A percentile compares a stretch with the other conserved stretches of the same genome.
Conservation (phyloP, 30 jellyfish, hydroid and myxozoan species). For the Pseudorhiza aurosa region DNA sequence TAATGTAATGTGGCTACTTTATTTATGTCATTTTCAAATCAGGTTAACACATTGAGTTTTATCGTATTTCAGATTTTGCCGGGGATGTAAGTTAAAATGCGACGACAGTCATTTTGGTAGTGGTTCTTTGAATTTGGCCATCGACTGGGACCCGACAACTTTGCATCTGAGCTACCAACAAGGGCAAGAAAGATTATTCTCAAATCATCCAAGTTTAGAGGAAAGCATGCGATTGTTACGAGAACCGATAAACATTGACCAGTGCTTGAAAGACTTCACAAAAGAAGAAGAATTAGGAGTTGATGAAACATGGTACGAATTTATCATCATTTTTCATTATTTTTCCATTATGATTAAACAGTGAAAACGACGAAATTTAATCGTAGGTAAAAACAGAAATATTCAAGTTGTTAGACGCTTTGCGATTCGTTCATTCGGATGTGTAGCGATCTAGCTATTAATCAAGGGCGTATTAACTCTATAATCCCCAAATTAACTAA, state of each 20-base stretch:
- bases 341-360: no score
- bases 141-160: conserved; percentile 93
- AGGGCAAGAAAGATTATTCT: conserved; percentile 80
- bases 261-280: conserved; percentile 89
- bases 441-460: no score
- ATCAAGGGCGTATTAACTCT: no score
- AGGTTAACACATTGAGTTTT: no score
- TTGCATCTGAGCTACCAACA: conserved; percentile 86
- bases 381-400: no score
- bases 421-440: no score
- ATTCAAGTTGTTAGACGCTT: no score
- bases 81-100: conserved; percentile 83
- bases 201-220: conserved; percentile 75
- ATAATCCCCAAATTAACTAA: no score
- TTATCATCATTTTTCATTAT: no score
- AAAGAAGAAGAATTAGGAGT: conserved; percentile 97
- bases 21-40: no score
- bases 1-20: no score
- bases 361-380: no score
- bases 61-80: conserved; percentile 84
- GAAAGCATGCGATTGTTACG: conserved; percentile 63
- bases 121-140: conserved; percentile 47
- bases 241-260: conserved; percentile 82
- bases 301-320: conserved; percentile 91
- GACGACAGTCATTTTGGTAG: conserved; percentile 60